Conservation (phyloP, 2,888 invertebrate genomes). For the Athalia cordata region DNA sequence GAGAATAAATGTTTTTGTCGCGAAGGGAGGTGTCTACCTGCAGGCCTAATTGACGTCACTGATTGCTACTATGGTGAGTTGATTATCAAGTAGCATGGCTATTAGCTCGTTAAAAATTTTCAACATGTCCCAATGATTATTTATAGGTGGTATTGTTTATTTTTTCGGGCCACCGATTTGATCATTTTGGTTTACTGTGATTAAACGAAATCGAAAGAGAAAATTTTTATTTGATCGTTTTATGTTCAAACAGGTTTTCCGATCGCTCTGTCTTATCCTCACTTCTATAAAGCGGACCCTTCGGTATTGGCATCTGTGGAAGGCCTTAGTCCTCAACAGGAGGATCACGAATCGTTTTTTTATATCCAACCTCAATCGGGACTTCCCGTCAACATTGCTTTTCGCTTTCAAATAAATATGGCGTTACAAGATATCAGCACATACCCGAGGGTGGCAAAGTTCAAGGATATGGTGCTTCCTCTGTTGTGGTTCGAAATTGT, state of each 20-base stretch:
- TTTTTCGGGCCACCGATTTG: background rate
- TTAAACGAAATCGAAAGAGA: too few relatives aligned
- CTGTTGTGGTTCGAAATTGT: conserved; percentile 94
- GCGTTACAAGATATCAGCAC: conserved; percentile 81
- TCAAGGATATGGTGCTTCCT: conserved; percentile 85
- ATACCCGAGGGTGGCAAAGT: conserved; percentile 81
- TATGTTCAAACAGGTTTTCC: conserved; percentile 80
- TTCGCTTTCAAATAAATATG: conserved; percentile 92
- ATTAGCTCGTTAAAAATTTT: background rate
- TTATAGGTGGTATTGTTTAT: background rate
- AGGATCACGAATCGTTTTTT: conserved; percentile 82
- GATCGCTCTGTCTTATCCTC: conserved; percentile 91
- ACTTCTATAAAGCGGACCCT: conserved; percentile 86
- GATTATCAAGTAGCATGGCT: background rate
- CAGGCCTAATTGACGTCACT: conserved; percentile 87
- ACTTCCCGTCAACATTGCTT: conserved; percentile 85
- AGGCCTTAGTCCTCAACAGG: conserved; percentile 79
- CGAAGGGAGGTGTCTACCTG: conserved; percentile 82
- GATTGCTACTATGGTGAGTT: conserved; percentile 87
- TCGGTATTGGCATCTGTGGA: conserved; percentile 80
- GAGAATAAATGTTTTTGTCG: conserved; percentile 90
- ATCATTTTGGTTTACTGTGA: conserved; percentile 2
- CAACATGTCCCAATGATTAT: background rate
- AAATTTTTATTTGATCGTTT: conserved; percentile 1
- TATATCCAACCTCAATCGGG: conserved; percentile 89